phyloP scores from a whole-genome alignment of 2,797 vertebrate species.

The Yasuhikotakia modesta region DNA sequence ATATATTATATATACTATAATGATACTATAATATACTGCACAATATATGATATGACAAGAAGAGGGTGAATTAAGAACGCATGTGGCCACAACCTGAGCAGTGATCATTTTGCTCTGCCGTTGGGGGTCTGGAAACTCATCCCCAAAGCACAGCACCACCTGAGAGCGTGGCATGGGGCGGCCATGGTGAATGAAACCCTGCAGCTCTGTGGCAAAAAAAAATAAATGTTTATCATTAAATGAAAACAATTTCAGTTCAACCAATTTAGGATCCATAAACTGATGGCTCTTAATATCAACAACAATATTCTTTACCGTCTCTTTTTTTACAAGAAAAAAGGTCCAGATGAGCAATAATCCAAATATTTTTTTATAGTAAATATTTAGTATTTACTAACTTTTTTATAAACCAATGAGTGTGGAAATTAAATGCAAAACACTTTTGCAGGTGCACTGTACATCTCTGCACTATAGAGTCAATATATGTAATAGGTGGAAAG shows the following conservation, averaged over 20 bases:
- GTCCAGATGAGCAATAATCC: slow-evolving; percentile 58
- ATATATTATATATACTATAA: too few relatives aligned
- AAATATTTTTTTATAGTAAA: too few relatives aligned
- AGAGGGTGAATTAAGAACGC: neutral
- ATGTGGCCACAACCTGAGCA: slow-evolving; percentile 74
- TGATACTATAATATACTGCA: neutral
- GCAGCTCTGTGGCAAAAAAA: slow-evolving; percentile 79
- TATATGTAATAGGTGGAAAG: neutral
- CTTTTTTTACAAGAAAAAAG: slow-evolving; percentile 31
- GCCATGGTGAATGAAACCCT: slow-evolving; percentile 87
- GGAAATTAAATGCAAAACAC: slow-evolving; percentile 17
- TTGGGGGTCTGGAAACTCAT: slow-evolving; percentile 93
- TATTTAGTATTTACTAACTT: neutral
- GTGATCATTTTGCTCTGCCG: slow-evolving; percentile 93
- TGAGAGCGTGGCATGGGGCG: slow-evolving; percentile 87
- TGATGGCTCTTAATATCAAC: slow-evolving; percentile 8
- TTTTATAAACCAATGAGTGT: slow-evolving; percentile 10
- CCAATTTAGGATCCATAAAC: too few relatives aligned
- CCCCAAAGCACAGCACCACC: slow-evolving; percentile 92
- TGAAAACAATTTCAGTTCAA: neutral
- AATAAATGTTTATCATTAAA: neutral
- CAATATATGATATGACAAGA: neutral
- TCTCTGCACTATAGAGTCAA: slow-evolving; percentile 3
- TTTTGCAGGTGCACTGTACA: slow-evolving; percentile 16
- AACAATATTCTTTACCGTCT: slow-evolving; percentile 32